phyloP scores from a whole-genome alignment of 2,888 invertebrate genomes.

The Petrolisthes cinctipes region DNA sequence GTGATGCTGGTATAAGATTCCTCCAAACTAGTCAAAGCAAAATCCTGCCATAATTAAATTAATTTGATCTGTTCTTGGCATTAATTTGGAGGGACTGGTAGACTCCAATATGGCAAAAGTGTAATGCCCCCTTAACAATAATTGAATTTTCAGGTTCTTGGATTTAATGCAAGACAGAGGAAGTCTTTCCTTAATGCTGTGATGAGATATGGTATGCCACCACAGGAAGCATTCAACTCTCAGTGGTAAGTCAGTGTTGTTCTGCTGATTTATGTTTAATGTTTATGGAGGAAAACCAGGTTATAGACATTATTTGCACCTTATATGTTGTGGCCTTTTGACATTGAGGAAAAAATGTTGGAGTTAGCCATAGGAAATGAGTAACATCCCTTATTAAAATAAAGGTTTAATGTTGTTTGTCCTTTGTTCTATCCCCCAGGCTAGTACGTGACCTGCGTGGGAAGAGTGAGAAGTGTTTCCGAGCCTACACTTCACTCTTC shows the following conservation, averaged over 20 bases:
- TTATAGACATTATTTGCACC: no score
- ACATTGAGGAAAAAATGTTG: no score
- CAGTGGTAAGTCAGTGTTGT: conserved; percentile 81
- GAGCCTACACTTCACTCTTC: conserved; percentile 97
- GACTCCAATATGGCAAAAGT: background rate
- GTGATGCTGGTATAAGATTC: background rate
- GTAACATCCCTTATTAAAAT: background rate
- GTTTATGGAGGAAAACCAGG: no score
- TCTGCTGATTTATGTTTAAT: no score
- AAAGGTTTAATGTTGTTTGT: background rate
- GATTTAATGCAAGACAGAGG: conserved; percentile 97
- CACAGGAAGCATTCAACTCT: conserved; percentile 98
- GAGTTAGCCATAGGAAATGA: background rate
- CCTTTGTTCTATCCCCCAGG: conserved; percentile 69
- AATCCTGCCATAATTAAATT: no score
- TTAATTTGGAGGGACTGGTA: no score
- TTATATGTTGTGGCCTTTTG: no score
- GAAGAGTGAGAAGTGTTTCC: conserved; percentile 98
- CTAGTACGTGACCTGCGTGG: conserved; percentile 95
- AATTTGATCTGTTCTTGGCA: no score
- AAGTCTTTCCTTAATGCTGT: conserved; percentile 99
- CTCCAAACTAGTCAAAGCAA: no score
- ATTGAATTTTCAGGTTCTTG: conserved; percentile 79
- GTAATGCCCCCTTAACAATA: background rate
- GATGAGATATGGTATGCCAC: conserved; percentile 99